Percentiles rank a stretch among this genome's conserved stretches.
These are phyloP conservation scores for Rhinichthys klamathensis DNA, from an alignment of 2,113 vertebrate species.

Conservation along the genomic window DNA sequence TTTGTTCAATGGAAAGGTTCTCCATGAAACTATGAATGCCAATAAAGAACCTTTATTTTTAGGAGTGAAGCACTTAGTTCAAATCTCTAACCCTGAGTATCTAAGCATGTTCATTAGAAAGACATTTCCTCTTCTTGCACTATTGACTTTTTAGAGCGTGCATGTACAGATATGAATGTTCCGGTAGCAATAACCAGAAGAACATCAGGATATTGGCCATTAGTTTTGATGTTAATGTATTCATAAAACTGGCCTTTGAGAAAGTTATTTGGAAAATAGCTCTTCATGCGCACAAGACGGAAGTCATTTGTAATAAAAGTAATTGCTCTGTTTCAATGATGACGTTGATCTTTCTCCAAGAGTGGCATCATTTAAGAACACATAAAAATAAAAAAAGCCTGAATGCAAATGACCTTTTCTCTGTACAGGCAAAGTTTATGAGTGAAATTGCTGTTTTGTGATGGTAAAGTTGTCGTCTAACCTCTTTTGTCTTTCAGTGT, in stretches of 20 bases:
- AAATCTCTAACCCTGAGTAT: neutral
- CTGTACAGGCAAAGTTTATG: neutral
- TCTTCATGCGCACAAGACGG: neutral
- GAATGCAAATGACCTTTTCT: neutral
- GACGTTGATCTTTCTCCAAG: neutral
- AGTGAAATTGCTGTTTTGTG: conserved; percentile 4
- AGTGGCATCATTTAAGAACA: neutral
- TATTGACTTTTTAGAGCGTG: conserved; percentile 10
- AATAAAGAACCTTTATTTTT: too few relatives aligned
- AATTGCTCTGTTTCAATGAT: neutral
- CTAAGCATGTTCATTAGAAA: conserved; percentile 18
- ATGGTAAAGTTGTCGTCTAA: neutral
- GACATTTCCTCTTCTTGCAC: conserved; percentile 5
- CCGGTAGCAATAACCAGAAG: conserved; percentile 4
- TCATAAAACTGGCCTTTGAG: conserved; percentile 22
- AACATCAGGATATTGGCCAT: conserved; percentile 14
- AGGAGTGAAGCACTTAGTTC: neutral
- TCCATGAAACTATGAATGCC: too few relatives aligned
- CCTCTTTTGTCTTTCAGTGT: conserved; percentile 11
- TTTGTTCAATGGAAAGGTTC: too few relatives aligned
- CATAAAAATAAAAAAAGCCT: neutral
- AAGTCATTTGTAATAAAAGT: conserved; percentile 14
- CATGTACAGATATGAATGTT: conserved; percentile 13
- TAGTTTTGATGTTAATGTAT: conserved; percentile 30
- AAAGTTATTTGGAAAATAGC: neutral